Base-by-base conservation (phyloP, 2,113 vertebrate genomes). In the Conger conger region DNA sequence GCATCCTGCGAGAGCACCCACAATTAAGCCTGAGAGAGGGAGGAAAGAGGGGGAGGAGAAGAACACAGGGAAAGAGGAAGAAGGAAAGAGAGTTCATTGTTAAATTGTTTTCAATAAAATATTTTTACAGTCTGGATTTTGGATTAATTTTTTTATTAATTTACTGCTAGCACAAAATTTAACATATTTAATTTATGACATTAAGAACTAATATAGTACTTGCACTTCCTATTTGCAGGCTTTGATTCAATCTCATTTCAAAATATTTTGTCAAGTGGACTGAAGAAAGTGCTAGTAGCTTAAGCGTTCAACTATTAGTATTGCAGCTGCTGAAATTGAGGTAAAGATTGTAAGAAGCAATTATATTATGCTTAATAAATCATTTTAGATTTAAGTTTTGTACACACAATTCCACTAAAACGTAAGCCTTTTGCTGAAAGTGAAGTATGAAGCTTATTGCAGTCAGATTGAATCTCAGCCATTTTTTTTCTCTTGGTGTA, bases 1-100 rank as follows among this genome's bases (percentile, higher is more conserved):
- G 90, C 97, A 99, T 0, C 97, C 85, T 0, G 95, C 95, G 90
- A 99, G 83, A 0, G 95, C 96, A 8, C 91, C 95, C 0, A 99
- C 94, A 0, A 99, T 98, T 87, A 99, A 94, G 86, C 97, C 98
- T 99, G 84, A 17, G 38, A 11, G 30, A 9, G 23, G 16, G 8
- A 17, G 42, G 76, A 77, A n/a, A 33, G 78, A 73, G 60, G 11
- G 37, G 30, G 37, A 53, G 36, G 27, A 50, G 23, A 2, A 4
- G 20, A 2, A 42, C 6, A 15, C 23, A 36, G 27, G 36, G 17
- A 38, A 8, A 42, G 38, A 79, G 38, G 42, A 18, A 35, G 36
- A 11, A 13, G 18, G 16, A 79, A 4, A 37, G 36, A 33, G 68
- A 11, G 2, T n/a, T 73, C n/a, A 73, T 73, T 73, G 68, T 73